Conservation (phyloP, 2,113 vertebrate genomes). For the Loxodonta africana region DNA sequence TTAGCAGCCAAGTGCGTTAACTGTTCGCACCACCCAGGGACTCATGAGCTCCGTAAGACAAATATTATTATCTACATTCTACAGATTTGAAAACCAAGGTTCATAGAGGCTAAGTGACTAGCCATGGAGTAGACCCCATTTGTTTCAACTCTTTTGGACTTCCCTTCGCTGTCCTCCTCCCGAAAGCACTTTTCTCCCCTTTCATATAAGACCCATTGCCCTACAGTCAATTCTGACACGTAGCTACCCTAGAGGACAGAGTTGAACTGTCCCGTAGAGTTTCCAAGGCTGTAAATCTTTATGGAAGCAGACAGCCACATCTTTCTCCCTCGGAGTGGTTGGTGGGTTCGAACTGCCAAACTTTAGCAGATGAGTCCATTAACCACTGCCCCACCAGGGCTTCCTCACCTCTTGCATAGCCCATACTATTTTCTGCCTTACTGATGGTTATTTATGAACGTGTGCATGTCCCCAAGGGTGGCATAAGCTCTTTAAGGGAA, state of each 20-base stretch:
- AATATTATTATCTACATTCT: not conserved
- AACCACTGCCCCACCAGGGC: too few species aligned
- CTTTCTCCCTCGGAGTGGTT: too few species aligned
- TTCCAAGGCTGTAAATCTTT: too few species aligned
- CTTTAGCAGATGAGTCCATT: too few species aligned
- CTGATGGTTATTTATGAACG: fast-evolving
- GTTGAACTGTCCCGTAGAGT: too few species aligned
- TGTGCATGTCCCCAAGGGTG: too few species aligned
- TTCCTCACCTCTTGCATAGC: fast-evolving
- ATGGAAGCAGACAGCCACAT: too few species aligned
- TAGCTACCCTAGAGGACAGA: too few species aligned
- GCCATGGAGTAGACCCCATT: not conserved
- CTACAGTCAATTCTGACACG: too few species aligned
- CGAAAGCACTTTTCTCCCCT: fast-evolving
- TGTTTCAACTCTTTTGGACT: too few species aligned
- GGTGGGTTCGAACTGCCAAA: not conserved
- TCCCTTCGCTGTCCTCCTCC: too few species aligned
- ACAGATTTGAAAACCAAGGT: not conserved
- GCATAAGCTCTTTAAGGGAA: not conserved
- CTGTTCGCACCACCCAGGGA: not conserved
- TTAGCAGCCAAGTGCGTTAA: not conserved
- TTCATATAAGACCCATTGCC: too few species aligned
- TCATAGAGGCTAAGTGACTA: not conserved
- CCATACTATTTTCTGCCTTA: not conserved
- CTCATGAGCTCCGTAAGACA: not conserved